Evolutionary conservation across 1,140 invertebrate species (phyloP).

Genomic region (Augochlora pura): DNA sequence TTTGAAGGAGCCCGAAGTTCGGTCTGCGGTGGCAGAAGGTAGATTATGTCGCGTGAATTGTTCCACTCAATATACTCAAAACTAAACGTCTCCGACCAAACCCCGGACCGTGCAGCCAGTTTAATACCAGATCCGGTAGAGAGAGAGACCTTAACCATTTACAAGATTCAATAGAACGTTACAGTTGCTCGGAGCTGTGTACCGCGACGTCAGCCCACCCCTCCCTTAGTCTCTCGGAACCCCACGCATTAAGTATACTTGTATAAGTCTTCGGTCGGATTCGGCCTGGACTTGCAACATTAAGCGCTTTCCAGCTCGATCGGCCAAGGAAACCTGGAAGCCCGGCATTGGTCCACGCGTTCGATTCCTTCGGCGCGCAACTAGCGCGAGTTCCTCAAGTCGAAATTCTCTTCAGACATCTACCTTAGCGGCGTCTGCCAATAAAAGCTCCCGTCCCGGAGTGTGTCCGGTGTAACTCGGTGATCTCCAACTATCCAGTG

Average conservation of each 20-base stretch:
- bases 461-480: constrained; percentile 76
- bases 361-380: constrained; percentile 59
- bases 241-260: constrained; percentile 59
- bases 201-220: constrained; percentile 12
- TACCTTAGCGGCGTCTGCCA: constrained; percentile 63
- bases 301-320: constrained; percentile 62
- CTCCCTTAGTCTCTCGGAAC: constrained; percentile 39
- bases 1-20: too few species aligned
- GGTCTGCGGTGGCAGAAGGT: too few species aligned
- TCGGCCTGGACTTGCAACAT: constrained; percentile 59
- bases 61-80: constrained; percentile 23
- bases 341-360: constrained; percentile 41
- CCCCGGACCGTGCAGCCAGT: constrained; percentile 9
- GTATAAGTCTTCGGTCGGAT: constrained; percentile 60
- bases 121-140: constrained; percentile 13
- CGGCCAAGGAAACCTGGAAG: constrained; percentile 17
- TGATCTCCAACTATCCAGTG: constrained; percentile 80
- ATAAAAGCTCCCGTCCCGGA: constrained; percentile 61
- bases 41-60: not conserved
- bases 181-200: constrained; percentile 29
- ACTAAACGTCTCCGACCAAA: not conserved
- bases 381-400: constrained; percentile 62
- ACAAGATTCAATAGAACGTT: constrained; percentile 42
- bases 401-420: constrained; percentile 66
- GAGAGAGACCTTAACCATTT: constrained; percentile 39